phyloP scores from a whole-genome alignment of 2,797 vertebrate species.

The Eutrigla gurnardus region DNA sequence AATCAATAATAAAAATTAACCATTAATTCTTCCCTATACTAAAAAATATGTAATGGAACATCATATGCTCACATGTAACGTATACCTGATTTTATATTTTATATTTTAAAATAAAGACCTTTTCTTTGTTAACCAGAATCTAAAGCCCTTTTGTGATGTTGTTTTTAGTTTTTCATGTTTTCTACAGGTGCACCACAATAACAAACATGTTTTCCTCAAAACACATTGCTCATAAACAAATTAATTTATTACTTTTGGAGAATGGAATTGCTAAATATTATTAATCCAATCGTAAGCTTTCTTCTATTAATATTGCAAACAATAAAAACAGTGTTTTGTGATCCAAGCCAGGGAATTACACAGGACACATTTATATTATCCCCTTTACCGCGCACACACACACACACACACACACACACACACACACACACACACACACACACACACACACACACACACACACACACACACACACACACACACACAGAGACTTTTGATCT shows the following conservation, averaged over 20 bases:
- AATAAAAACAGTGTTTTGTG: slow-evolving; percentile 70
- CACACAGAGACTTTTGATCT: slow-evolving; percentile 65
- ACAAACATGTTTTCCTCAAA: slow-evolving; percentile 71
- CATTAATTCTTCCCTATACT: background rate
- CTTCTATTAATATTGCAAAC: slow-evolving; percentile 73
- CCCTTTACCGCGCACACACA: slow-evolving; percentile 10
- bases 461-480: slow-evolving; percentile 39
- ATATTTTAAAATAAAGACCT: background rate
- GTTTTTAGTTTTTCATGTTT: slow-evolving; percentile 17
- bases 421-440: slow-evolving; percentile 41
- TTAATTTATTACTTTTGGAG: slow-evolving; percentile 63
- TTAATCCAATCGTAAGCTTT: slow-evolving; percentile 74
- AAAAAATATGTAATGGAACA: background rate
- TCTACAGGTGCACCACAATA: slow-evolving; percentile 9
- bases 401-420: slow-evolving; percentile 5
- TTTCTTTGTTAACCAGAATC: background rate
- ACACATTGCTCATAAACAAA: slow-evolving; percentile 55
- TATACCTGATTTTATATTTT: background rate
- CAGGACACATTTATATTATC: slow-evolving; percentile 68
- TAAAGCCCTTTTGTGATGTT: slow-evolving; percentile 10
- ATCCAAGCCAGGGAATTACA: slow-evolving; percentile 75
- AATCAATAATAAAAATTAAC: background rate
- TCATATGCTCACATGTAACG: background rate
- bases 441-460: slow-evolving; percentile 38
- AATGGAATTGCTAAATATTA: slow-evolving; percentile 59